A percentile compares a stretch with the other conserved stretches of the same genome.
Evolutionary conservation across 2,797 vertebrate genomes (phyloP).

Genomic region (Tokudaia muenninki): DNA sequence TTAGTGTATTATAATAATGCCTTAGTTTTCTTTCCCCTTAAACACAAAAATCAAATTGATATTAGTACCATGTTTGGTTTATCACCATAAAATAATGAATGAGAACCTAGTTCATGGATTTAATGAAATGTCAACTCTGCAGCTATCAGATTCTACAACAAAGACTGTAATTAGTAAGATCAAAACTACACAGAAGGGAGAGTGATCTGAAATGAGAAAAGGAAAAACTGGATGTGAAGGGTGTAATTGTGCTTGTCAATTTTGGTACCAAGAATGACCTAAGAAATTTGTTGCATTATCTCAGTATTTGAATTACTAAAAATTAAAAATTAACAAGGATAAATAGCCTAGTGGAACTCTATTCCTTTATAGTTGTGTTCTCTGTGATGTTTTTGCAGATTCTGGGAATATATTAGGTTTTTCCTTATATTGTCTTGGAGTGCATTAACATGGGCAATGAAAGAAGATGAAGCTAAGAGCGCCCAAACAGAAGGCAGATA

Average conservation of each 20-base stretch:
- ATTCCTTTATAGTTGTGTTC: not conserved
- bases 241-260: not conserved
- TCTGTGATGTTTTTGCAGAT: not conserved
- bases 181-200: not conserved
- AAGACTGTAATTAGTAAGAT: conserved; percentile 28
- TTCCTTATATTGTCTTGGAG: not conserved
- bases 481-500: not conserved
- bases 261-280: not conserved
- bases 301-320: conserved; percentile 31
- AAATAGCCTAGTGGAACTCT: not conserved
- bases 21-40: not conserved
- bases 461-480: not conserved
- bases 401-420: not conserved
- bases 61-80: not conserved
- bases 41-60: conserved; percentile 14
- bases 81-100: not conserved
- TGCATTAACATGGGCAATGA: not conserved
- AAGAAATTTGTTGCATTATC: conserved; percentile 18
- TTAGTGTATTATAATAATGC: not conserved
- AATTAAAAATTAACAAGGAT: not conserved
- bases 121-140: conserved; percentile 36
- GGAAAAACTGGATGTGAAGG: not conserved
- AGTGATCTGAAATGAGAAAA: not conserved
- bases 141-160: not conserved
- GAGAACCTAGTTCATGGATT: not conserved